Percentiles rank a stretch among this genome's conserved stretches.
phyloP scores from a whole-genome alignment of 1,140 invertebrate species.

The Dufourea novaeangliae region DNA sequence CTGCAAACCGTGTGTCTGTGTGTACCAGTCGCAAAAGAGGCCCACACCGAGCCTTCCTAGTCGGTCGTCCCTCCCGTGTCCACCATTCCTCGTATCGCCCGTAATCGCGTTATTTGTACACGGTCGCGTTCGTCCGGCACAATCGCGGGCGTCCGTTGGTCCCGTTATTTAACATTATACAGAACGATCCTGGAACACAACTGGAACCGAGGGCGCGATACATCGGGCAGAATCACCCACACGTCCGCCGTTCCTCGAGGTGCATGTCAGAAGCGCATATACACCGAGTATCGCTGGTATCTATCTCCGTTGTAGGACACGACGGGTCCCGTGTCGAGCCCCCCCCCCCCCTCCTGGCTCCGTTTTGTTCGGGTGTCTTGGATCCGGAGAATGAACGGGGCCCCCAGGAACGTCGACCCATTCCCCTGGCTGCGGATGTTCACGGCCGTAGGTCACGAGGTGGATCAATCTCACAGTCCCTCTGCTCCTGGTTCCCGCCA shows the following conservation, averaged over 20 bases:
- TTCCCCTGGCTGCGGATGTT: slow-evolving; percentile 5
- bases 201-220: slow-evolving; percentile 8
- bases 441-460: slow-evolving; percentile 57
- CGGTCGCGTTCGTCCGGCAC: slow-evolving; percentile 21
- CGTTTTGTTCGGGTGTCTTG: slow-evolving; percentile 51
- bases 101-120: slow-evolving; percentile 51
- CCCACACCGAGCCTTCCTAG: slow-evolving; percentile 6
- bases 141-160: slow-evolving; percentile 26
- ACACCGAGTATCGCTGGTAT: slow-evolving; percentile 56
- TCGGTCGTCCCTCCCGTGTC: too few relatives aligned
- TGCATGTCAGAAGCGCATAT: slow-evolving; percentile 39
- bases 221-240: slow-evolving; percentile 40
- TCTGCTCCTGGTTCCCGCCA: slow-evolving; percentile 2
- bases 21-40: slow-evolving; percentile 2
- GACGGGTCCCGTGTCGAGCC: slow-evolving; percentile 52
- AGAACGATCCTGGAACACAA: slow-evolving; percentile 33
- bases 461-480: slow-evolving; percentile 59
- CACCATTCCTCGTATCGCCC: slow-evolving; percentile 7
- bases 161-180: slow-evolving; percentile 52
- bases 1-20: background rate
- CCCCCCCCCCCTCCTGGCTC: too few relatives aligned
- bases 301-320: slow-evolving; percentile 61
- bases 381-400: slow-evolving; percentile 37
- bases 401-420: slow-evolving; percentile 20
- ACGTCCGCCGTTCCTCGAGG: slow-evolving; percentile 1